A percentile compares a stretch with the other conserved stretches of the same genome.
Evolutionary conservation across 1,140 invertebrate species (phyloP).

Genomic region (Sarcophaga bullata): DNA sequence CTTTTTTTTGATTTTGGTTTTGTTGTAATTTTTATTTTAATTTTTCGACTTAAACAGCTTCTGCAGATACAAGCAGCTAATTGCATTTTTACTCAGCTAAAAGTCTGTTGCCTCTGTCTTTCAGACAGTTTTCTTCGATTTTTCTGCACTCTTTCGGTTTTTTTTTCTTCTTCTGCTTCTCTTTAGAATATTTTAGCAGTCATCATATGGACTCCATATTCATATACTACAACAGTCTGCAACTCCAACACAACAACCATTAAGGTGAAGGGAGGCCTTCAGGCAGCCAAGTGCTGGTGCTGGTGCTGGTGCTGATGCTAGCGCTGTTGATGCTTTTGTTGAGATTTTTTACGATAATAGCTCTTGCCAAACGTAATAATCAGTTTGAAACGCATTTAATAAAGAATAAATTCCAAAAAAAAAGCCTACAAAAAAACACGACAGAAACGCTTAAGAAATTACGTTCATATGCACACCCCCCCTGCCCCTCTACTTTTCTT

Average conservation of each 20-base stretch:
- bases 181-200: not conserved
- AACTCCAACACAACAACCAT: not conserved
- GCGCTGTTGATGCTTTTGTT: not conserved
- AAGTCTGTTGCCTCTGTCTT: conserved; percentile 1
- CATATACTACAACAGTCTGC: not conserved
- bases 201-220: not conserved
- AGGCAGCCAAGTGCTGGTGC: not conserved
- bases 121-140: not conserved
- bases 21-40: conserved; percentile 31
- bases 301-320: not conserved
- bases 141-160: not conserved
- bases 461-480: not conserved
- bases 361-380: conserved; percentile 32
- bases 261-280: conserved; percentile 7
- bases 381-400: conserved; percentile 40
- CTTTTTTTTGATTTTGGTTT: not conserved
- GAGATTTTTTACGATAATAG: conserved; percentile 37
- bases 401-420: conserved; percentile 25
- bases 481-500: not conserved
- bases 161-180: not conserved
- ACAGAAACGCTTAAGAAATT: too few relatives aligned
- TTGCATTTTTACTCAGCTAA: conserved; percentile 37
- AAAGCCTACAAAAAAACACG: not conserved
- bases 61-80: conserved; percentile 63
- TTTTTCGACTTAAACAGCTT: conserved; percentile 53